Base-by-base conservation (phyloP, 2,797 vertebrate species). In the Cynodonichthys magdalenae region DNA sequence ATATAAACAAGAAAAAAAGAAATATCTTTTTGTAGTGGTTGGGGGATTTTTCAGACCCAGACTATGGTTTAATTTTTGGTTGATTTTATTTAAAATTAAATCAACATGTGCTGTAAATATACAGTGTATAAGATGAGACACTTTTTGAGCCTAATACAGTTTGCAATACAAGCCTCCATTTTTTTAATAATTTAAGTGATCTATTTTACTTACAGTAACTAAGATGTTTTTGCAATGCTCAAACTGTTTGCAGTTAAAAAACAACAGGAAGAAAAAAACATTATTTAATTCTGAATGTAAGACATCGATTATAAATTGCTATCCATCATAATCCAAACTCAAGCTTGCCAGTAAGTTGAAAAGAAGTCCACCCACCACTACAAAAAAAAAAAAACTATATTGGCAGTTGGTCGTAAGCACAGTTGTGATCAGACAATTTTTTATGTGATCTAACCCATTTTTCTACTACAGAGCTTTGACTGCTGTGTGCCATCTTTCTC, bases 401-500 rank as follows among this genome's bases (percentile, higher is more conserved):
- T 71, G 45, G 56, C 44, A 29, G 15, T 24, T 50, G 34, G 42
- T 60, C 55, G 2, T 41, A 46, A 70, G 47, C 60, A 29, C 36
- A 50, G n/a, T 34, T 34, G 41, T 72, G 82, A 72, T 69, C 52
- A 24, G 66, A 51, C 51, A 29, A 14, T 72, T 73, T 36, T 31
- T 4, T 0, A 69, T 94, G 87, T 82, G 89, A 96, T 93, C 74
- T 46, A 50, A 90, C 88, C 11, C 46, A 9, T 19, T 93, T 92
- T 95, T 89, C 92, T 89, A 80, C 92, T 90, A 89, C 94, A 95
- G 94, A 93, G 71, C 62, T 90, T 85, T 87, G 92, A 85, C 85
- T 89, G 90, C 92, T 87, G 89, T 90, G 77, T 77, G 73, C 71
- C 74, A 56, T 92, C 92, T 93, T 85, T 86, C 74, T 89, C 63